Evolutionary conservation across 2,113 vertebrate species (phyloP).

Genomic region (Anolis carolinensis): DNA sequence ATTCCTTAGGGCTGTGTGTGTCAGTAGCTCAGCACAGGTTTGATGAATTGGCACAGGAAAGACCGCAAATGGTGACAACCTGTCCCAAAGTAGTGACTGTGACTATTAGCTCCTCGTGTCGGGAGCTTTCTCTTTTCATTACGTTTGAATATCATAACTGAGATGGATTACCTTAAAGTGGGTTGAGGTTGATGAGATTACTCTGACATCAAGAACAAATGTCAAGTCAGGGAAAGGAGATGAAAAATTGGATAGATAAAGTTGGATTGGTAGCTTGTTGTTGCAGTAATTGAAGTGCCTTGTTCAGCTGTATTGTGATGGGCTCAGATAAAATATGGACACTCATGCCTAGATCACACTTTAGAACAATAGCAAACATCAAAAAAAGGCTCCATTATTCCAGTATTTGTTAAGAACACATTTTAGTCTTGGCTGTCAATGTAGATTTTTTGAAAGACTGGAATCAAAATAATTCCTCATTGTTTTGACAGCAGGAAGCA

Average conservation of each 20-base stretch:
- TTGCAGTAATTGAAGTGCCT: slow-evolving; percentile 76
- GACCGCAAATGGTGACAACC: background rate
- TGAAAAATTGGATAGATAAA: slow-evolving; percentile 78
- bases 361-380: slow-evolving; percentile 55
- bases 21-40: background rate
- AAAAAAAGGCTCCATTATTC: slow-evolving; percentile 59
- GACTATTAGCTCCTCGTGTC: slow-evolving; percentile 47
- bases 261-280: slow-evolving; percentile 67
- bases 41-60: background rate
- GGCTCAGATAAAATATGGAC: slow-evolving; percentile 73
- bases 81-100: slow-evolving; percentile 27
- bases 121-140: slow-evolving; percentile 66
- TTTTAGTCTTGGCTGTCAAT: slow-evolving; percentile 67
- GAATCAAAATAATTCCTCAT: slow-evolving; percentile 63
- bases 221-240: slow-evolving; percentile 62
- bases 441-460: slow-evolving; percentile 44
- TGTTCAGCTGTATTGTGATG: slow-evolving; percentile 66
- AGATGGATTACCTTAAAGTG: slow-evolving; percentile 76
- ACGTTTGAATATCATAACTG: slow-evolving; percentile 62
- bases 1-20: accelerated
- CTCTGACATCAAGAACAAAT: slow-evolving; percentile 68
- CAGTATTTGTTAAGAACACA: slow-evolving; percentile 46
- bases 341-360: slow-evolving; percentile 73
- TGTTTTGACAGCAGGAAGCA: slow-evolving; percentile 15
- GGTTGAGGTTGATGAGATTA: slow-evolving; percentile 71